These are phyloP conservation scores for Napeogenes inachia DNA, from an alignment of 2,888 invertebrate species.

Conservation along the genomic window DNA sequence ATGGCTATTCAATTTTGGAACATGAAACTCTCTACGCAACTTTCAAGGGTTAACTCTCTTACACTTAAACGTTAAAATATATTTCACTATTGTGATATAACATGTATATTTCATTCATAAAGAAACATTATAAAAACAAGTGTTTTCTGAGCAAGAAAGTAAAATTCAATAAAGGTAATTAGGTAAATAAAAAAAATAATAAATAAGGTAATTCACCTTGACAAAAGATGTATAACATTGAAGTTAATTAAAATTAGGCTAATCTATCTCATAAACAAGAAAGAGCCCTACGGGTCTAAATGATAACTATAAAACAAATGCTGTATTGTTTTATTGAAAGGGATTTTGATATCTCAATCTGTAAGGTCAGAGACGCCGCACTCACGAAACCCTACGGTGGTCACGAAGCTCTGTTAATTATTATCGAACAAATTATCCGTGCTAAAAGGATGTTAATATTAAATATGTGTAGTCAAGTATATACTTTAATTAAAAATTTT, in stretches of 20 bases:
- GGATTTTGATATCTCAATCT: conserved; percentile 77
- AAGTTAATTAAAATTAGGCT: conserved; percentile 8
- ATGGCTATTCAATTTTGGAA: too few species aligned
- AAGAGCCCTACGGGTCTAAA: conserved; percentile 46
- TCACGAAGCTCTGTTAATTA: conserved; percentile 64
- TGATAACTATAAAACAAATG: conserved; percentile 65
- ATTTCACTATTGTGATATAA: too few species aligned
- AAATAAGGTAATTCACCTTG: too few species aligned
- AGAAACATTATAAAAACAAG: too few species aligned
- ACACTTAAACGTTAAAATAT: too few species aligned
- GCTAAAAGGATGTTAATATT: conserved; percentile 49
- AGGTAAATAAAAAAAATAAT: too few species aligned
- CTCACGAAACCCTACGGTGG: conserved; percentile 76
- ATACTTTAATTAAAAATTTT: conserved; percentile 1
- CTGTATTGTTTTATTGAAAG: conserved; percentile 61
- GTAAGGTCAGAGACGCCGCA: conserved; percentile 70
- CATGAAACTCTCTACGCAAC: too few species aligned
- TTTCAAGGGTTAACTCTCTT: too few species aligned
- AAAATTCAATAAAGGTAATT: too few species aligned
- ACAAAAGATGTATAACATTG: neutral
- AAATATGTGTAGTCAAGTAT: conserved; percentile 34
- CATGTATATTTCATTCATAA: too few species aligned
- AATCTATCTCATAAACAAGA: conserved; percentile 34
- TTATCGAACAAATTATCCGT: conserved; percentile 60
- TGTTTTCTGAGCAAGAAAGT: too few species aligned